phyloP scores from a whole-genome alignment of 2,113 vertebrate species.

The Enhydra lutris region DNA sequence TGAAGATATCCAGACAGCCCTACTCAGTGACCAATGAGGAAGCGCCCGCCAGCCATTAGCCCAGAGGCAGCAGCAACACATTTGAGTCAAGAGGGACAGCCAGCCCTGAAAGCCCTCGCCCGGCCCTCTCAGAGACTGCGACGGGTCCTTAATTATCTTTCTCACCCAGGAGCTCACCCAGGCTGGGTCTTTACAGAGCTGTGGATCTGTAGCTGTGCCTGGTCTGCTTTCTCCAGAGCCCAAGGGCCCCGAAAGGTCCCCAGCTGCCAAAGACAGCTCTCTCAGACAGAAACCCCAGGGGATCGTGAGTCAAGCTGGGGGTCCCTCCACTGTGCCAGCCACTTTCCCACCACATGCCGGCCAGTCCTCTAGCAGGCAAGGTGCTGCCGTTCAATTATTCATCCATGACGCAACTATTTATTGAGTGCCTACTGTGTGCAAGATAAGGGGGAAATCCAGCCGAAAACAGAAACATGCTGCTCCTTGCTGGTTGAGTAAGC shows the following conservation, averaged over 20 bases:
- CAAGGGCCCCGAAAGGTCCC: not conserved
- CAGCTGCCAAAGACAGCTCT: not conserved
- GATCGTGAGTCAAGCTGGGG: not conserved
- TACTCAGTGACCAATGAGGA: not conserved
- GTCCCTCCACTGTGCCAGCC: not conserved
- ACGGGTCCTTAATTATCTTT: conserved; percentile 1
- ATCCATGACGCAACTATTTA: not conserved
- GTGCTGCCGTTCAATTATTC: not conserved
- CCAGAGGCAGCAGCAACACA: conserved; percentile 21
- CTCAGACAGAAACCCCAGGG: not conserved
- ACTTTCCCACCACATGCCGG: not conserved
- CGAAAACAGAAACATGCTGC: not conserved
- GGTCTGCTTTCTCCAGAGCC: not conserved
- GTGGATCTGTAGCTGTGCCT: not conserved
- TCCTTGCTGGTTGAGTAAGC: not conserved
- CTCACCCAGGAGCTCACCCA: not conserved
- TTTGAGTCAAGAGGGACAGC: conserved; percentile 57
- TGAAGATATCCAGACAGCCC: not conserved
- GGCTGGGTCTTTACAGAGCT: not conserved
- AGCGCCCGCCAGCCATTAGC: not conserved
- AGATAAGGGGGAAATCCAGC: not conserved
- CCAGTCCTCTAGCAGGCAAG: not conserved
- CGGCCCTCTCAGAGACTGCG: not conserved
- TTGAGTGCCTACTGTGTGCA: not conserved
- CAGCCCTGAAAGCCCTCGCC: not conserved